phyloP scores from a whole-genome alignment of 2,888 invertebrate genomes.

The Harpalus rufipes region DNA sequence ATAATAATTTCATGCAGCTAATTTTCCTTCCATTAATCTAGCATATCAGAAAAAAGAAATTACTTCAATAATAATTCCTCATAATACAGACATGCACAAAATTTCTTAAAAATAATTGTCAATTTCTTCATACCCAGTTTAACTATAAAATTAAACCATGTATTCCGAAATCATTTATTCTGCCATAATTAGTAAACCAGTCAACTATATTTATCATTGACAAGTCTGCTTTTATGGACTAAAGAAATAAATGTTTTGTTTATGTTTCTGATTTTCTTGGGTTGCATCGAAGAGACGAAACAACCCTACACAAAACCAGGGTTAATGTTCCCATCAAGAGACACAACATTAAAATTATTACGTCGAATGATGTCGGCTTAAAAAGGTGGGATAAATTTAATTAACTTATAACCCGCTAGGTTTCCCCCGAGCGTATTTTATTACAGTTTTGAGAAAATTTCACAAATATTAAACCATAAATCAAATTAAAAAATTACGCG shows the following conservation, averaged over 20 bases:
- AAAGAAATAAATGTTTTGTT: neutral
- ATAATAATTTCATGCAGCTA: slow-evolving; percentile 24
- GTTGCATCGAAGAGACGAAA: slow-evolving; percentile 6
- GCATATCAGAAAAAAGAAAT: neutral
- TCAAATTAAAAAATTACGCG: too few relatives aligned
- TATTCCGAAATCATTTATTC: slow-evolving; percentile 27
- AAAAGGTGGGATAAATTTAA: slow-evolving; percentile 5
- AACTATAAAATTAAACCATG: slow-evolving; percentile 36
- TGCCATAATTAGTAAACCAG: slow-evolving; percentile 53
- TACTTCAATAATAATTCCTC: slow-evolving; percentile 18
- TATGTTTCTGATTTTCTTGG: slow-evolving; percentile 48
- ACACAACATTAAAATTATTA: slow-evolving; percentile 56
- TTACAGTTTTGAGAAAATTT: neutral
- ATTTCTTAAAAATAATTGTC: neutral
- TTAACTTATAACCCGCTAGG: neutral
- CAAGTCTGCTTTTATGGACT: slow-evolving; percentile 44
- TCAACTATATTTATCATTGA: slow-evolving; percentile 39
- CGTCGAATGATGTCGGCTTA: slow-evolving; percentile 61
- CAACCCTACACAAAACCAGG: slow-evolving; percentile 63
- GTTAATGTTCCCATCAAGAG: slow-evolving; percentile 64
- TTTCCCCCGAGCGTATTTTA: neutral
- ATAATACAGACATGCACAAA: neutral
- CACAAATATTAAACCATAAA: neutral
- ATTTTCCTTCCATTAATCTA: slow-evolving; percentile 26
- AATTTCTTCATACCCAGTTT: slow-evolving; percentile 39